Conservation (phyloP, 2,797 vertebrate genomes). For the Oreochromis mossambicus region DNA sequence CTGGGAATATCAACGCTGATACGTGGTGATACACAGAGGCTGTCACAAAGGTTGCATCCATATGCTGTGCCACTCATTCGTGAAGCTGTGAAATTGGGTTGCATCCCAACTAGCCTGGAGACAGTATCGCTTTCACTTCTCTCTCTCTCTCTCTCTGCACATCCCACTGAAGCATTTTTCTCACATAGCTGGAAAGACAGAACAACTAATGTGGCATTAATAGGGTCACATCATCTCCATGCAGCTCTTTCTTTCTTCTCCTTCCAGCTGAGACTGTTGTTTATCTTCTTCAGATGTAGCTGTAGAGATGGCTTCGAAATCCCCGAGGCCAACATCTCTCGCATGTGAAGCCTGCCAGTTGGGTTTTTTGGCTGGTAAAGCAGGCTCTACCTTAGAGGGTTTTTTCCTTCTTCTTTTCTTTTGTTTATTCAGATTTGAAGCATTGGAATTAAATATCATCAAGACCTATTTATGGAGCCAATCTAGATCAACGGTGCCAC, state of each 20-base stretch:
- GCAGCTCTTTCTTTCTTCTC: conserved; percentile 63
- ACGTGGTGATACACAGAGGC: conserved; percentile 77
- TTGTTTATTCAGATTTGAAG: conserved; percentile 53
- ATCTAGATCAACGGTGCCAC: conserved; percentile 9
- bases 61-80: conserved; percentile 81
- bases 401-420: conserved; percentile 46
- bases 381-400: conserved; percentile 55
- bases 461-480: conserved; percentile 23
- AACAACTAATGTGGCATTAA: conserved; percentile 77
- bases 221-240: conserved; percentile 73
- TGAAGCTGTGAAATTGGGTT: conserved; percentile 86
- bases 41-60: conserved; percentile 82
- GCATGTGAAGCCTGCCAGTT: conserved; percentile 65
- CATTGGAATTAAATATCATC: conserved; percentile 36
- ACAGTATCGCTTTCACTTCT: conserved; percentile 65
- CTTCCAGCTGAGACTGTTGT: conserved; percentile 68
- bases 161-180: conserved; percentile 57
- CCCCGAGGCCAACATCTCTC: conserved; percentile 63
- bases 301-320: conserved; percentile 64
- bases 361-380: conserved; percentile 55
- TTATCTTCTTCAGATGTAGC: conserved; percentile 68
- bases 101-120: conserved; percentile 78
- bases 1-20: conserved; percentile 80
- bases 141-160: conserved; percentile 4
- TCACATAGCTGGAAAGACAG: conserved; percentile 52